Percentiles rank a stretch among this genome's conserved stretches.
These are phyloP conservation scores for Pogonophryne albipinna DNA, from an alignment of 2,797 vertebrate species.

Conservation along the genomic window DNA sequence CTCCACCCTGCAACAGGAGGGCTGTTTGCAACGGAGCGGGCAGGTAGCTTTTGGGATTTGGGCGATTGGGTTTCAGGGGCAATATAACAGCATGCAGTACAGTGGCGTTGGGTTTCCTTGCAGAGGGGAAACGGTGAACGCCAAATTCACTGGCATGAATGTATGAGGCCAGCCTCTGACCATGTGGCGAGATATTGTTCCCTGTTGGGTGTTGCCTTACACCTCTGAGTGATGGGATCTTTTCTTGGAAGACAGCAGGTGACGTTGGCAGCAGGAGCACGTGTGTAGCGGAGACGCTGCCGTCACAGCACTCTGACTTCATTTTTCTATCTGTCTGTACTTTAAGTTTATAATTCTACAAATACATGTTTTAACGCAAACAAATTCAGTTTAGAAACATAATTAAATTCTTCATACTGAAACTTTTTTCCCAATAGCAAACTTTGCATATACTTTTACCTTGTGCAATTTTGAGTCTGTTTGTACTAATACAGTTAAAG, in stretches of 20 bases:
- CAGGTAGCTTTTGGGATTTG: constrained; percentile 60
- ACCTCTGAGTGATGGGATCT: constrained; percentile 75
- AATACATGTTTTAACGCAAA: too few species aligned
- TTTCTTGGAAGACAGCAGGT: constrained; percentile 74
- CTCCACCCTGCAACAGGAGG: constrained; percentile 48
- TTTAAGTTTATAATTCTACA: constrained; percentile 15
- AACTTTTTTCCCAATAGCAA: too few species aligned
- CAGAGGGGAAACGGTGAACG: constrained; percentile 56
- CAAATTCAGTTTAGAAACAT: background rate
- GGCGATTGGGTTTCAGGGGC: constrained; percentile 73
- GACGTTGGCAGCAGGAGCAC: constrained; percentile 34
- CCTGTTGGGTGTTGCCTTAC: constrained; percentile 84
- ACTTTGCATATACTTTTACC: too few species aligned
- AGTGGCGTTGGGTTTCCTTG: constrained; percentile 79
- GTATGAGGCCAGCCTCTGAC: constrained; percentile 59
- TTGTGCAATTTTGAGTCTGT: background rate
- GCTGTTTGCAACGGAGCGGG: constrained; percentile 48
- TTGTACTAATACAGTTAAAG: too few species aligned
- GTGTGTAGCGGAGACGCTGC: constrained; percentile 12
- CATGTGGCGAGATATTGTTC: constrained; percentile 82
- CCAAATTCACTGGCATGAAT: constrained; percentile 68
- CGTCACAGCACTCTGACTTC: constrained; percentile 12
- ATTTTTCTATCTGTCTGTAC: constrained; percentile 25
- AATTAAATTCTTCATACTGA: background rate
- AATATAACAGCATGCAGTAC: constrained; percentile 32